A percentile compares a stretch with the other conserved stretches of the same genome.
These are phyloP conservation scores for Atrichornis clamosus DNA, from an alignment of 2,113 vertebrate species.

Conservation along the genomic window DNA sequence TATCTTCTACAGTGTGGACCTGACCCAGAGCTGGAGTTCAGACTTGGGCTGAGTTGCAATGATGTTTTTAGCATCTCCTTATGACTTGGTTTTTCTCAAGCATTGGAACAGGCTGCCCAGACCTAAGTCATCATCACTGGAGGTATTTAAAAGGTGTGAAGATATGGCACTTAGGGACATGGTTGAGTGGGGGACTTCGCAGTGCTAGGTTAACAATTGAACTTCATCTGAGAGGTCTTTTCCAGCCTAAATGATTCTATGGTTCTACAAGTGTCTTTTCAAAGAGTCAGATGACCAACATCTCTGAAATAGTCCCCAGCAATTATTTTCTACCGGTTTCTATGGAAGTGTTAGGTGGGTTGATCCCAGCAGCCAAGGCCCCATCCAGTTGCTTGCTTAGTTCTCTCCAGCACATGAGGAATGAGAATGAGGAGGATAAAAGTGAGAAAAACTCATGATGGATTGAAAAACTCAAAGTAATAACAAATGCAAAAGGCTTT, in stretches of 20 bases:
- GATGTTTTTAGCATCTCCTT: not conserved
- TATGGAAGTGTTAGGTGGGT: not conserved
- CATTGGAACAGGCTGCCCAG: not conserved
- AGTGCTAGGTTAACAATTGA: not conserved
- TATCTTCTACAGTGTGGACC: accelerated
- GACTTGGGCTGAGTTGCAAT: not conserved
- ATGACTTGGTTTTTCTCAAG: not conserved
- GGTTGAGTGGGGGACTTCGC: not conserved
- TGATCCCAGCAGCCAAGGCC: not conserved
- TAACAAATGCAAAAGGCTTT: not conserved
- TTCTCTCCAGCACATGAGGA: accelerated
- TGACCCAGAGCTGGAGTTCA: not conserved
- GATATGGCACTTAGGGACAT: not conserved
- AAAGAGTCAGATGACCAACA: not conserved
- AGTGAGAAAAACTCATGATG: accelerated
- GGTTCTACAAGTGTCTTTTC: not conserved
- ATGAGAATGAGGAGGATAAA: not conserved
- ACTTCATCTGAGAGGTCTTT: not conserved
- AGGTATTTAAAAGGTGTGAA: not conserved
- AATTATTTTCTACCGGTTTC: not conserved
- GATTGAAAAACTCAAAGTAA: not conserved
- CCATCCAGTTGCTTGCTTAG: not conserved
- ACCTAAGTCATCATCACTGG: not conserved
- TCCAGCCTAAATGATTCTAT: not conserved
- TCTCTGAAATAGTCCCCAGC: not conserved